A percentile compares a stretch with the other conserved stretches of the same genome.
phyloP scores from a whole-genome alignment of 2,888 invertebrate genomes.

The Drosophila affinis region DNA sequence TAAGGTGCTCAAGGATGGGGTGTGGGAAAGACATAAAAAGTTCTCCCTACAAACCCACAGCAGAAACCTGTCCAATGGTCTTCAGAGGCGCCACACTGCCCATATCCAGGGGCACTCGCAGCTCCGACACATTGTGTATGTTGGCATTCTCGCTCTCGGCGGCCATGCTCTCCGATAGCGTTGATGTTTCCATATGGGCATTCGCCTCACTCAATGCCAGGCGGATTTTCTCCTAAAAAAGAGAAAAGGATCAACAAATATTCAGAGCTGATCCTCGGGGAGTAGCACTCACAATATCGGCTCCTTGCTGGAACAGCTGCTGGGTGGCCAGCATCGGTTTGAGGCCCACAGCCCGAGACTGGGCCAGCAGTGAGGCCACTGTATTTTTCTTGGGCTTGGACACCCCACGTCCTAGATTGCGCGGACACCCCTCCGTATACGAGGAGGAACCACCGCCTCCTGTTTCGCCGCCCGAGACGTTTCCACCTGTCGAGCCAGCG shows the following conservation, averaged over 20 bases:
- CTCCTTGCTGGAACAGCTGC: slow-evolving; percentile 85
- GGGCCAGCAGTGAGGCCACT: slow-evolving; percentile 93
- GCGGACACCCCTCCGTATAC: slow-evolving; percentile 90
- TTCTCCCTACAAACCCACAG: slow-evolving; percentile 85
- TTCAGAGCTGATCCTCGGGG: fast-evolving
- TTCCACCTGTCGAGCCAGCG: slow-evolving; percentile 51
- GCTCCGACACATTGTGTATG: slow-evolving; percentile 84
- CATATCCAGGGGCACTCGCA: slow-evolving; percentile 87
- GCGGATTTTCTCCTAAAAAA: slow-evolving; percentile 85
- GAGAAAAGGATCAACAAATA: slow-evolving; percentile 10
- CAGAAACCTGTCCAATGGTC: slow-evolving; percentile 87
- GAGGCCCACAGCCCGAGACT: slow-evolving; percentile 92
- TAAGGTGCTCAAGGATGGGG: no score
- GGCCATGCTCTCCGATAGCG: slow-evolving; percentile 86
- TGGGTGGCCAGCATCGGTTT: slow-evolving; percentile 91
- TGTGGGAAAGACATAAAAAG: slow-evolving; percentile 37
- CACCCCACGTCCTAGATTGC: slow-evolving; percentile 93
- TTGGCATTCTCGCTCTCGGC: slow-evolving; percentile 86
- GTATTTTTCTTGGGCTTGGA: slow-evolving; percentile 97
- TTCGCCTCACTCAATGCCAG: slow-evolving; percentile 85
- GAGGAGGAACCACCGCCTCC: slow-evolving; percentile 52
- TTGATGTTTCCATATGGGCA: slow-evolving; percentile 85
- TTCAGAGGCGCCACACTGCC: slow-evolving; percentile 87
- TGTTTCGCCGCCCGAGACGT: slow-evolving; percentile 26
- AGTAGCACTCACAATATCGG: slow-evolving; percentile 84